These are phyloP conservation scores for Dolichomitus sp. DNA, from an alignment of 2,888 invertebrate species.

Conservation along the genomic window DNA sequence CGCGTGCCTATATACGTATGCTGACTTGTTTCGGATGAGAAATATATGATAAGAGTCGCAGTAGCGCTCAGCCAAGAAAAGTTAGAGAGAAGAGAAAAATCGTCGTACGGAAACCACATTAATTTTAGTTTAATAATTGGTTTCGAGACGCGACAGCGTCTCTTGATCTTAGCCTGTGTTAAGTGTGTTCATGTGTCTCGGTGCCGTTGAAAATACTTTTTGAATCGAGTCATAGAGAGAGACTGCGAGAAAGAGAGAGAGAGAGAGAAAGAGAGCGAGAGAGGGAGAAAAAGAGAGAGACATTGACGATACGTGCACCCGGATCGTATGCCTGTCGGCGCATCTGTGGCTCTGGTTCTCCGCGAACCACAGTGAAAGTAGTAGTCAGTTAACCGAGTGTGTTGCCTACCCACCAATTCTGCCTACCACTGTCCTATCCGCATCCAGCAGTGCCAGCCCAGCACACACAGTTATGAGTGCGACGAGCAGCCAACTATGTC, in stretches of 20 bases:
- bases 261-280: constrained; percentile 34
- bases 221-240: constrained; percentile 38
- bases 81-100: no score
- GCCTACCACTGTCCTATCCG: background rate
- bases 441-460: constrained; percentile 6
- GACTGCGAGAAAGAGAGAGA: constrained; percentile 23
- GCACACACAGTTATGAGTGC: constrained; percentile 68
- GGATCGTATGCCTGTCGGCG: constrained; percentile 2
- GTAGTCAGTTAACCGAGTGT: constrained; percentile 53
- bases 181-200: constrained; percentile 19
- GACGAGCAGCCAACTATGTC: constrained; percentile 69
- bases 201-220: constrained; percentile 17
- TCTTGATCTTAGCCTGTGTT: constrained; percentile 4
- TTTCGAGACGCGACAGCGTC: no score
- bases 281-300: constrained; percentile 1
- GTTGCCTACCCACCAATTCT: constrained; percentile 1
- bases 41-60: no score
- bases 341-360: constrained; percentile 40
- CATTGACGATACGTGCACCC: constrained; percentile 11
- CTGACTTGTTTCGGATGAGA: background rate
- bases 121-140: no score
- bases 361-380: constrained; percentile 63
- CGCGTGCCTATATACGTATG: background rate
- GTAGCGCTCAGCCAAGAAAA: no score
- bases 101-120: no score